These are phyloP conservation scores for Sisor rabdophorus DNA, from an alignment of 2,113 vertebrate species.

Conservation along the genomic window DNA sequence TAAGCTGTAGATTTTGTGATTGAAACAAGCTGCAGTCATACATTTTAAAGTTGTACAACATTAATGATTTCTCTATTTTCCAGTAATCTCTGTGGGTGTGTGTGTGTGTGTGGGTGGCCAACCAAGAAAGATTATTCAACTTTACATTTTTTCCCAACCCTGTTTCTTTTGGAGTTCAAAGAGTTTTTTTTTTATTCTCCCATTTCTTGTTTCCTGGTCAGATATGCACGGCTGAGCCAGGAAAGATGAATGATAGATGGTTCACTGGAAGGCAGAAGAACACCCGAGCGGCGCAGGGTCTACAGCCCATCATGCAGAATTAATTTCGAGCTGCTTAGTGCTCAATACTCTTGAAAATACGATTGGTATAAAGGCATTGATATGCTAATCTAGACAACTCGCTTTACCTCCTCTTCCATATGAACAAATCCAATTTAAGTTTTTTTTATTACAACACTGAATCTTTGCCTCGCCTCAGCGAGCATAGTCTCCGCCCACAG, in stretches of 20 bases:
- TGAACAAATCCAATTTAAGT: conserved; percentile 81
- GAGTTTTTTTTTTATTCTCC: not conserved
- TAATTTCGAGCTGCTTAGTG: conserved; percentile 75
- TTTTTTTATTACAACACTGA: conserved; percentile 74
- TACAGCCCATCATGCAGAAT: conserved; percentile 71
- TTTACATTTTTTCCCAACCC: not conserved
- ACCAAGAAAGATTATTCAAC: conserved; percentile 15
- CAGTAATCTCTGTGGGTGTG: conserved; percentile 28
- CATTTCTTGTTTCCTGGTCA: not conserved
- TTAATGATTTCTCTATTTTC: conserved; percentile 16
- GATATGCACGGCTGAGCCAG: conserved; percentile 4
- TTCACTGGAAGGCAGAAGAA: conserved; percentile 27
- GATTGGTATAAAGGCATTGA: conserved; percentile 78
- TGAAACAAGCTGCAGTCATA: not conserved
- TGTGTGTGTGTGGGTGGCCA: not conserved
- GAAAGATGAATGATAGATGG: conserved; percentile 10
- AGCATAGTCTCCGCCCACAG: conserved; percentile 63
- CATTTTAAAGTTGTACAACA: not conserved
- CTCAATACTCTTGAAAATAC: conserved; percentile 77
- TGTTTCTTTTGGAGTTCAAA: conserved; percentile 24
- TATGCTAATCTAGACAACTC: conserved; percentile 79
- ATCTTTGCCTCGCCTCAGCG: conserved; percentile 63
- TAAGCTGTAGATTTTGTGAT: not conserved
- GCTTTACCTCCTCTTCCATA: conserved; percentile 63
- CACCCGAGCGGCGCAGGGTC: conserved; percentile 56